These are phyloP conservation scores for Alces alces DNA, from an alignment of 2,113 vertebrate species.

Conservation along the genomic window DNA sequence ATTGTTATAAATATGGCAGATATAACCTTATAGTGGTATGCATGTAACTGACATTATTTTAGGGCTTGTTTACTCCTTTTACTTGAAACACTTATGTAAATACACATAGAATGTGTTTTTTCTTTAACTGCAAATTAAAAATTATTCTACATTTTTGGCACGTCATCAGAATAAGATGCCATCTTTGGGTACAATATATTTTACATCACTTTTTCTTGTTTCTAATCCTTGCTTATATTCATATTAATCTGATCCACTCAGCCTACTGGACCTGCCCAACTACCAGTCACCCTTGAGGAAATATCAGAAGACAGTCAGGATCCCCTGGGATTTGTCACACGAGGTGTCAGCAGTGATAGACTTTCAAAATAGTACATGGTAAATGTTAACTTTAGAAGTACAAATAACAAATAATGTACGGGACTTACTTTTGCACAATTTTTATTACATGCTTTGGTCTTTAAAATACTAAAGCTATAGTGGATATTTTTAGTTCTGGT, in stretches of 20 bases:
- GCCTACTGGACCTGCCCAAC: neutral
- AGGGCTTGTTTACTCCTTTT: slow-evolving; percentile 9
- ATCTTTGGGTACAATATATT: neutral
- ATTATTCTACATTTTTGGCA: neutral
- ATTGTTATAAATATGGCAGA: slow-evolving; percentile 28
- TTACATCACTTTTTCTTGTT: slow-evolving; percentile 11
- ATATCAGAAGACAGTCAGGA: slow-evolving; percentile 14
- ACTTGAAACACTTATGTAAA: neutral
- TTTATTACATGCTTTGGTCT: slow-evolving; percentile 3
- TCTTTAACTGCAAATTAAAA: neutral
- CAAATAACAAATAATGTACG: slow-evolving; percentile 5
- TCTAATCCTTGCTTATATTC: neutral
- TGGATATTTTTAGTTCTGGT: neutral
- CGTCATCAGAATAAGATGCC: neutral
- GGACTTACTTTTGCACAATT: neutral
- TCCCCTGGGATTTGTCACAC: neutral
- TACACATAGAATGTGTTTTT: neutral
- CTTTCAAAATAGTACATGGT: slow-evolving; percentile 22
- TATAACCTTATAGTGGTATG: neutral
- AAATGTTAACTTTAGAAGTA: slow-evolving; percentile 20
- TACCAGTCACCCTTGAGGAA: slow-evolving; percentile 40
- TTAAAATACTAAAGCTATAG: neutral
- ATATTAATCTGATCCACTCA: neutral
- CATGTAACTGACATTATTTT: neutral
- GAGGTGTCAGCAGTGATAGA: neutral